Conservation (phyloP, 2,797 vertebrate species). For the Sebastes kiyomatsui region DNA sequence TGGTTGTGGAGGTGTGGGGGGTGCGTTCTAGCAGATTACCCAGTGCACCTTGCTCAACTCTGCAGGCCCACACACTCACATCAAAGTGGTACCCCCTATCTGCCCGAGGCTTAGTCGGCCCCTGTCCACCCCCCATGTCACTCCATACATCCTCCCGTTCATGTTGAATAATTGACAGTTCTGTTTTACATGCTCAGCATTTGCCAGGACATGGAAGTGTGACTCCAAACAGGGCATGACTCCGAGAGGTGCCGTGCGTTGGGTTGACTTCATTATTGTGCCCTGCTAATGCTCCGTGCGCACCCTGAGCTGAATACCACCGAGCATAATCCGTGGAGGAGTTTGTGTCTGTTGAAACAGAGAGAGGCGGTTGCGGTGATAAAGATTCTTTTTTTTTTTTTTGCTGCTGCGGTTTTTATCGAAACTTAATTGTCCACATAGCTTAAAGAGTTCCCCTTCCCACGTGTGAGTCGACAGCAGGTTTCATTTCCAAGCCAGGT, state of each 20-base stretch:
- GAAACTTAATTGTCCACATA: slow-evolving; percentile 69
- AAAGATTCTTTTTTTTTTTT: slow-evolving; percentile 37
- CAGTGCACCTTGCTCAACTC: slow-evolving; percentile 80
- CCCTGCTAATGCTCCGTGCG: slow-evolving; percentile 53
- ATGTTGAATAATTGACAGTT: slow-evolving; percentile 85
- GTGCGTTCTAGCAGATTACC: slow-evolving; percentile 72
- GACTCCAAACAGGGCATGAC: slow-evolving; percentile 82
- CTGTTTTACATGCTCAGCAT: slow-evolving; percentile 86
- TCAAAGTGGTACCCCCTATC: slow-evolving; percentile 81
- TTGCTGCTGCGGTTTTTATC: slow-evolving; percentile 69
- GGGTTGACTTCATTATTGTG: slow-evolving; percentile 77
- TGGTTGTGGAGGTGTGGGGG: slow-evolving; percentile 20
- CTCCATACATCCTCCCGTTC: slow-evolving; percentile 83
- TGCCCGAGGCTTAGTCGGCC: slow-evolving; percentile 83
- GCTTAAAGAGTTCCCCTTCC: slow-evolving; percentile 65
- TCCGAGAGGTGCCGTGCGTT: slow-evolving; percentile 72
- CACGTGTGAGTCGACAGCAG: slow-evolving; percentile 67
- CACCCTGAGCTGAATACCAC: slow-evolving; percentile 66
- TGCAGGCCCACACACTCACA: slow-evolving; percentile 83
- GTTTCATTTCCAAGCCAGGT: slow-evolving; percentile 63
- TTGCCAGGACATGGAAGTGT: slow-evolving; percentile 83
- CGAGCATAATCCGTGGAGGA: slow-evolving; percentile 56
- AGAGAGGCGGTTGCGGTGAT: slow-evolving; percentile 45
- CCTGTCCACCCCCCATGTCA: slow-evolving; percentile 82
- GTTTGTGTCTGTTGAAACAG: slow-evolving; percentile 43